A percentile compares a stretch with the other conserved stretches of the same genome.
These are phyloP conservation scores for Mormoops blainvillei DNA, from an alignment of 2,113 vertebrate genomes.

Conservation along the genomic window DNA sequence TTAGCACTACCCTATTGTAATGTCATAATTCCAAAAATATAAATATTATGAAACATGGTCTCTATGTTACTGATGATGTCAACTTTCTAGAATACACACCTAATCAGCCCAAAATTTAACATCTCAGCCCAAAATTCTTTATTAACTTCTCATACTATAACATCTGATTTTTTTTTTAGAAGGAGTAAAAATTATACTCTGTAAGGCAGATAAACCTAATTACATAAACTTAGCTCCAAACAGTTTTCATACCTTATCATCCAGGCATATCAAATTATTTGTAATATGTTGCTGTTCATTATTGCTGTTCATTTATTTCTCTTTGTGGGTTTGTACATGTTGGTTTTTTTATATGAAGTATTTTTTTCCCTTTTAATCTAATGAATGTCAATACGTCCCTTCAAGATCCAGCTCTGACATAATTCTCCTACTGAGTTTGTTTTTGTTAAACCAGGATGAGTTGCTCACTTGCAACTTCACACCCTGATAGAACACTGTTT, in stretches of 20 bases:
- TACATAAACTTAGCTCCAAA: background rate
- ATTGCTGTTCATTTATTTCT: background rate
- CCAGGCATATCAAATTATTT: background rate
- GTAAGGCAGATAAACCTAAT: background rate
- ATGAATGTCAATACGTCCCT: background rate
- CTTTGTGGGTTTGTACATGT: background rate
- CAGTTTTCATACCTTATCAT: background rate
- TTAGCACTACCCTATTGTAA: background rate
- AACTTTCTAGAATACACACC: background rate
- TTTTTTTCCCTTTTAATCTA: background rate
- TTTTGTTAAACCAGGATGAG: background rate
- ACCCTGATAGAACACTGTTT: fast-evolving
- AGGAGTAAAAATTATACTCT: background rate
- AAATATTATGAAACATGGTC: background rate
- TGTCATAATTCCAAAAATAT: background rate
- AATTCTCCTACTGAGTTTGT: background rate
- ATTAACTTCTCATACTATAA: background rate
- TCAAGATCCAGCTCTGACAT: background rate
- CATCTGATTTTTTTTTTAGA: background rate
- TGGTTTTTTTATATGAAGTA: background rate
- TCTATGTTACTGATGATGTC: background rate
- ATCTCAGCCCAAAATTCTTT: background rate
- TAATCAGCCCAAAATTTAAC: background rate
- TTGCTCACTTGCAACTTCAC: background rate
- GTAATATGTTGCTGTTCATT: background rate